phyloP scores from a whole-genome alignment of 2,888 invertebrate genomes.

The Marronus borbonicus region DNA sequence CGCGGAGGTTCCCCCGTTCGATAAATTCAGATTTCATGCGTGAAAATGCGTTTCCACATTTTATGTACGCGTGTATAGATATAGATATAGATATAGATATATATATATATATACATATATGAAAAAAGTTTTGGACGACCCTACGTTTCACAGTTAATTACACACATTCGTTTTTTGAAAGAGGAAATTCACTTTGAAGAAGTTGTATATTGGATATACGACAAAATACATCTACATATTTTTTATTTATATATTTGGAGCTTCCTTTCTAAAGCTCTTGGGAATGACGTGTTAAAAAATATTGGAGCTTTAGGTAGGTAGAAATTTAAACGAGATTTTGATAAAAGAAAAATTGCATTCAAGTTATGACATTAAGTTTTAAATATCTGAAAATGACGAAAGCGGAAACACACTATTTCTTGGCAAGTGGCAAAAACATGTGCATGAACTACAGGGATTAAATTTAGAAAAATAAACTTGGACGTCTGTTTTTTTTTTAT shows the following conservation, averaged over 20 bases:
- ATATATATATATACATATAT: too few species aligned
- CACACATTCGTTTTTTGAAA: background rate
- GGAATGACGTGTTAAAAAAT: background rate
- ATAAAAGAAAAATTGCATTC: background rate
- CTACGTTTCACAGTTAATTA: background rate
- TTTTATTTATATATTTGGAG: background rate
- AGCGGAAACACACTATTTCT: slow-evolving; percentile 2
- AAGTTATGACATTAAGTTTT: background rate
- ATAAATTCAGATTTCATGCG: slow-evolving; percentile 9
- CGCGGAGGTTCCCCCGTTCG: too few species aligned
- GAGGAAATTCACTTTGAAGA: slow-evolving; percentile 15
- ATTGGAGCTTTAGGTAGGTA: background rate
- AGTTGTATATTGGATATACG: background rate
- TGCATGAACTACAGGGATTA: slow-evolving; percentile 4
- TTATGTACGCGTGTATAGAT: too few species aligned
- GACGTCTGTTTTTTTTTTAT: background rate
- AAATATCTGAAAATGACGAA: slow-evolving; percentile 3
- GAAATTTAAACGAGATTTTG: background rate
- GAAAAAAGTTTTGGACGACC: background rate
- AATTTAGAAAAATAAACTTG: slow-evolving; percentile 19
- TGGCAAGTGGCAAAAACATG: slow-evolving; percentile 15
- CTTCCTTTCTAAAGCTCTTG: too few species aligned
- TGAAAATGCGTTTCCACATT: slow-evolving; percentile 4
- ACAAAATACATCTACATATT: slow-evolving; percentile 7
- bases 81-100: too few species aligned